Percentiles rank a stretch among this genome's conserved stretches.
Evolutionary conservation across 2,797 vertebrate genomes (phyloP).

Genomic region (Catharus ustulatus): DNA sequence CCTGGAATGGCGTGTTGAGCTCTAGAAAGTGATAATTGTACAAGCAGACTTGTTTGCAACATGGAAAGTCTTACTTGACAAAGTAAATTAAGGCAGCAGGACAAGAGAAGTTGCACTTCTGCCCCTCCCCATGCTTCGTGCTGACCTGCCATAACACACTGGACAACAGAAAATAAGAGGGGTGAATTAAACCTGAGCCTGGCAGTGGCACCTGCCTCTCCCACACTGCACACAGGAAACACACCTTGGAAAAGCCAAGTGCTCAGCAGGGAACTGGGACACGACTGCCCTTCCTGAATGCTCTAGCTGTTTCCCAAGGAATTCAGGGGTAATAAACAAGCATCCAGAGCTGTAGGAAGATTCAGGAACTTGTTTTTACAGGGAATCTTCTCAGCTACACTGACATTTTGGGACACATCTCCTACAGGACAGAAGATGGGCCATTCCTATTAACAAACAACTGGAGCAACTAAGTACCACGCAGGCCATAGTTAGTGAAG

Average conservation of each 20-base stretch:
- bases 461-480: not conserved
- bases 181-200: not conserved
- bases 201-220: not conserved
- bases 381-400: not conserved
- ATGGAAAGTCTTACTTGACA: not conserved
- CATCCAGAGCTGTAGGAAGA: not conserved
- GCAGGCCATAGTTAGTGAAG: not conserved
- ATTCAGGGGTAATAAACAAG: not conserved
- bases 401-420: not conserved
- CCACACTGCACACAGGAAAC: not conserved
- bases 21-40: not conserved
- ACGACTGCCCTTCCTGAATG: not conserved
- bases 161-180: not conserved
- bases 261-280: not conserved
- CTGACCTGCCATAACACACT: accelerated
- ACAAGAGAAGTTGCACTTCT: not conserved
- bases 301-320: not conserved
- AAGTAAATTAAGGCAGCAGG: not conserved
- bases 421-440: not conserved
- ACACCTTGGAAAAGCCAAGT: not conserved
- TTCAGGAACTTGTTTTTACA: not conserved
- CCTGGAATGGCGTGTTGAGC: not conserved
- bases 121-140: not conserved
- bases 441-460: not conserved
- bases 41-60: not conserved